These are phyloP conservation scores for Drosophila melanogaster DNA, from an alignment of 1,140 invertebrate genomes.

Conservation along the genomic window Release_6_plus_ISO1_MT NC_004354.4:2142501-2143000, in stretches of 20 bases:
- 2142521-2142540: constrained; percentile 27
- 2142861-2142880: neutral
- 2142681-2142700: constrained; percentile 44
- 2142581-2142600: constrained; percentile 18
- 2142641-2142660: constrained; percentile 10
- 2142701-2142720: constrained; percentile 15
- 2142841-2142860: neutral
- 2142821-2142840: constrained; percentile 31
- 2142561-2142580: neutral
- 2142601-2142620: constrained; percentile 47
- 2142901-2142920: no score
- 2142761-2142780: constrained; percentile 9
- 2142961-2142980: no score
- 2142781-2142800: neutral
- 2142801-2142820: constrained; percentile 15
- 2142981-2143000: neutral
- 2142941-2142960: no score
- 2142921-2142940: no score
- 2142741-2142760: constrained; percentile 27
- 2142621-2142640: constrained; percentile 7
- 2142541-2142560: neutral
- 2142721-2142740: constrained; percentile 21
- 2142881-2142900: no score
- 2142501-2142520: constrained; percentile 53
- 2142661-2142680: constrained; percentile 4